Percentiles rank a stretch among this genome's conserved stretches.
Conservation (phyloP, 1,140 invertebrate genomes). For the Zaprionus ghesquierei region DNA sequence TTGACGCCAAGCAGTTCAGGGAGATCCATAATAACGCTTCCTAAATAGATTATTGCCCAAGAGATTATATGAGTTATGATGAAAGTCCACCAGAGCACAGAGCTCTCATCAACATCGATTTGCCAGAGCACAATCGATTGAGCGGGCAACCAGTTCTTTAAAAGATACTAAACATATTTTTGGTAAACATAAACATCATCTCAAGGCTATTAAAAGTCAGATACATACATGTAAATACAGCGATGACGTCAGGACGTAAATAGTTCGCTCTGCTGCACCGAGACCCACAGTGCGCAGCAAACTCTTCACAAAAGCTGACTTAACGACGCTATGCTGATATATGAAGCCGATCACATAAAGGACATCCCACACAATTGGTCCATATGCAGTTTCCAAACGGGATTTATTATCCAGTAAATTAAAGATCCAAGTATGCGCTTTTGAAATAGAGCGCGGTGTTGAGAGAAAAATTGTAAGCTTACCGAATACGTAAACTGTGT, state of each 20-base stretch:
- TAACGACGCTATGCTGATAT: constrained; percentile 84
- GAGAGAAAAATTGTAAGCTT: constrained; percentile 73
- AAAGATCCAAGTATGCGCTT: constrained; percentile 72
- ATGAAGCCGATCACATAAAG: constrained; percentile 83
- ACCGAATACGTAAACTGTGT: constrained; percentile 73
- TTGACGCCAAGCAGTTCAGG: constrained; percentile 85
- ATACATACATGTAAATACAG: constrained; percentile 77
- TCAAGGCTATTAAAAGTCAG: constrained; percentile 11
- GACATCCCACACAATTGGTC: constrained; percentile 81
- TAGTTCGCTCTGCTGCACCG: constrained; percentile 83
- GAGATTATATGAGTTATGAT: constrained; percentile 83
- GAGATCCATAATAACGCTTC: constrained; percentile 86
- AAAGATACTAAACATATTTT: constrained; percentile 61
- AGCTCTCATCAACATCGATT: constrained; percentile 80
- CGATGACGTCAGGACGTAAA: constrained; percentile 84
- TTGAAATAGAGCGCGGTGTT: constrained; percentile 51
- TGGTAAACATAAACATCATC: constrained; percentile 3
- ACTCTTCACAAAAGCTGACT: constrained; percentile 82
- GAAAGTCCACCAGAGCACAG: constrained; percentile 83
- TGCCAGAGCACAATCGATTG: constrained; percentile 83
- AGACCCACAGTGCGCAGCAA: constrained; percentile 77
- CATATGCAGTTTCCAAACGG: constrained; percentile 71
- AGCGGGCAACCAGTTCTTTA: constrained; percentile 83
- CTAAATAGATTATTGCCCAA: constrained; percentile 86
- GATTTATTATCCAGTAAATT: constrained; percentile 77